A percentile compares a stretch with the other conserved stretches of the same genome.
phyloP scores from a whole-genome alignment of 1,140 invertebrate genomes.

The Mamestra configurata region DNA sequence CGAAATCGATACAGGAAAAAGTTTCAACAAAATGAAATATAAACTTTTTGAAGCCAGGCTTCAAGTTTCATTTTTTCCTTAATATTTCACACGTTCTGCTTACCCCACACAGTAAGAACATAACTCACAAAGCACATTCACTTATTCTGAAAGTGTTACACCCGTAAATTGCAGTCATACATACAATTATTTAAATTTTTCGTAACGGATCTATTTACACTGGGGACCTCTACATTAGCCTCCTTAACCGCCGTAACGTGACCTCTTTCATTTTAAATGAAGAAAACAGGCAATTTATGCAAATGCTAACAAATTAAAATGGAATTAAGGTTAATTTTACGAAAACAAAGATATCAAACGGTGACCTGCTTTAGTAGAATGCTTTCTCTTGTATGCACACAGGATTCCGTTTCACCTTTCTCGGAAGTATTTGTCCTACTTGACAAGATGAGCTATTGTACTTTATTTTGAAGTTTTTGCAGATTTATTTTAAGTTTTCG shows the following conservation, averaged over 20 bases:
- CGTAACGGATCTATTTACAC: background rate
- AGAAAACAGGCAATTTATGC: constrained; percentile 11
- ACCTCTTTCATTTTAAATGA: constrained; percentile 34
- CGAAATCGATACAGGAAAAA: no score
- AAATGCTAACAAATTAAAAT: constrained; percentile 42
- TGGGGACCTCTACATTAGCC: background rate
- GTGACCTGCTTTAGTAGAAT: background rate
- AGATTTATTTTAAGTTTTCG: background rate
- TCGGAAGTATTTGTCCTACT: background rate
- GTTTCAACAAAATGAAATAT: no score
- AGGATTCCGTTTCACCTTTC: constrained; percentile 17
- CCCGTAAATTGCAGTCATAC: background rate
- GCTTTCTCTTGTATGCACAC: constrained; percentile 22
- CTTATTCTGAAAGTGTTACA: constrained; percentile 22
- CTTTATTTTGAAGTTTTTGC: background rate
- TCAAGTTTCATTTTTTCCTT: no score
- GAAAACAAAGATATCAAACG: constrained; percentile 36
- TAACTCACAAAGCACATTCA: constrained; percentile 21
- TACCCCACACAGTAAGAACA: background rate
- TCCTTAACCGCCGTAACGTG: background rate
- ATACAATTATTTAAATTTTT: constrained; percentile 23
- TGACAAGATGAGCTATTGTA: background rate
- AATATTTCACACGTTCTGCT: background rate
- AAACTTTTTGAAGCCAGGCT: background rate
- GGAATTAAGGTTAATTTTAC: constrained; percentile 45